Evolutionary conservation across 2,113 vertebrate species (phyloP).

Genomic region (Rynchops niger): DNA sequence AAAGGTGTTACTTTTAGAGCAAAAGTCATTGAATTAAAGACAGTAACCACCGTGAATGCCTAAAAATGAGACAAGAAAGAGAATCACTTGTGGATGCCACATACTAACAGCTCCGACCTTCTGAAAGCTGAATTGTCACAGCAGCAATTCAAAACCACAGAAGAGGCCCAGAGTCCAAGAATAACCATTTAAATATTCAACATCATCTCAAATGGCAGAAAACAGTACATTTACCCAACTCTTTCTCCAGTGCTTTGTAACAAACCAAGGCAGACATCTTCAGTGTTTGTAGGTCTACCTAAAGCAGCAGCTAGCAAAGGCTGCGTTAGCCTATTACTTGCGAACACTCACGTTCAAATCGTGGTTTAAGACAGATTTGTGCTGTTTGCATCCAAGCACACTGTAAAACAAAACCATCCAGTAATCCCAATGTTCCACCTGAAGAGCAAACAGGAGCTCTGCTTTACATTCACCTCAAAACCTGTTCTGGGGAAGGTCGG

Average conservation of each 20-base stretch:
- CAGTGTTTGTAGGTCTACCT: neutral
- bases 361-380: neutral
- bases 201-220: neutral
- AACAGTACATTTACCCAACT: neutral
- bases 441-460: neutral
- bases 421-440: neutral
- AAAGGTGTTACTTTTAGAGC: slow-evolving; percentile 94
- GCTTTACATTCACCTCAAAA: neutral
- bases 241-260: neutral
- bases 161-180: neutral
- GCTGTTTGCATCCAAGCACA: neutral
- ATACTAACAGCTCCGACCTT: neutral
- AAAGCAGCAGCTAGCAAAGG: neutral
- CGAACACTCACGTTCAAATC: neutral
- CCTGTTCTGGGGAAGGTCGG: neutral
- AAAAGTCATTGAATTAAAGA: slow-evolving; percentile 96
- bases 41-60: slow-evolving; percentile 95
- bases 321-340: neutral
- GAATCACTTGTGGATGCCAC: neutral
- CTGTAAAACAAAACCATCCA: neutral
- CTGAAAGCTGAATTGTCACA: neutral
- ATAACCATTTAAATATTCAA: neutral
- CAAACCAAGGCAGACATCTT: neutral
- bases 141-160: neutral
- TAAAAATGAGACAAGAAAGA: slow-evolving; percentile 48